Conservation (phyloP, 2,888 invertebrate genomes). For the Amphipyra berbera region DNA sequence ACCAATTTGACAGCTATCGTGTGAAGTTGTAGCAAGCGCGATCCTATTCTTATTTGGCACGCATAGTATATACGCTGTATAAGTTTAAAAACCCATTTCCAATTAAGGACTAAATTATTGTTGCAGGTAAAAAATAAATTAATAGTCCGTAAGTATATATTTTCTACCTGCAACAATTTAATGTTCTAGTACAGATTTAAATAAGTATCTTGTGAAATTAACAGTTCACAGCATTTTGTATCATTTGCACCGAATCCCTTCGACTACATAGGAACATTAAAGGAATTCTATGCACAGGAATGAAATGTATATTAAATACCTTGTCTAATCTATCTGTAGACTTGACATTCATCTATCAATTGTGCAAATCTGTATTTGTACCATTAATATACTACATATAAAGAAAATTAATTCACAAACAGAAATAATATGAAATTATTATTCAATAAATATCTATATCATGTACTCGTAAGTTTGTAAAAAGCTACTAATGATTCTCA, state of each 20-base stretch:
- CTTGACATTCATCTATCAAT: slow-evolving; percentile 16
- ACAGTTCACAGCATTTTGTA: slow-evolving; percentile 8
- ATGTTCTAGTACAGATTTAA: slow-evolving; percentile 16
- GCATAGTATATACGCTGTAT: slow-evolving; percentile 24
- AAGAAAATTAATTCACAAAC: slow-evolving; percentile 23
- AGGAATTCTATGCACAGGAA: slow-evolving; percentile 28
- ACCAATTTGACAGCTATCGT: too few relatives aligned
- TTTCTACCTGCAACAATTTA: slow-evolving; percentile 2
- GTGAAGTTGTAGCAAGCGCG: too few relatives aligned
- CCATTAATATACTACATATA: slow-evolving; percentile 30
- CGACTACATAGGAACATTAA: slow-evolving; percentile 41
- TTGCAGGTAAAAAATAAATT: too few relatives aligned
- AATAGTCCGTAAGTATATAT: too few relatives aligned
- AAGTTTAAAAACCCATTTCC: slow-evolving; percentile 49
- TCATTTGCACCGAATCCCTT: slow-evolving; percentile 23
- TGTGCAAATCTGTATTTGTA: slow-evolving; percentile 47
- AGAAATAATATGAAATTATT: slow-evolving; percentile 11
- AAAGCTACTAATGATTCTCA: slow-evolving; percentile 31
- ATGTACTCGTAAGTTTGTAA: slow-evolving; percentile 41
- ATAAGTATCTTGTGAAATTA: slow-evolving; percentile 10
- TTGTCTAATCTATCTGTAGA: slow-evolving; percentile 13
- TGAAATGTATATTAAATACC: slow-evolving; percentile 16
- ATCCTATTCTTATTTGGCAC: too few relatives aligned
- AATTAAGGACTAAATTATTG: too few relatives aligned
- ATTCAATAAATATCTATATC: slow-evolving; percentile 30